Conservation (phyloP, 1,140 invertebrate species). For the Probaryconus sp. region DNA sequence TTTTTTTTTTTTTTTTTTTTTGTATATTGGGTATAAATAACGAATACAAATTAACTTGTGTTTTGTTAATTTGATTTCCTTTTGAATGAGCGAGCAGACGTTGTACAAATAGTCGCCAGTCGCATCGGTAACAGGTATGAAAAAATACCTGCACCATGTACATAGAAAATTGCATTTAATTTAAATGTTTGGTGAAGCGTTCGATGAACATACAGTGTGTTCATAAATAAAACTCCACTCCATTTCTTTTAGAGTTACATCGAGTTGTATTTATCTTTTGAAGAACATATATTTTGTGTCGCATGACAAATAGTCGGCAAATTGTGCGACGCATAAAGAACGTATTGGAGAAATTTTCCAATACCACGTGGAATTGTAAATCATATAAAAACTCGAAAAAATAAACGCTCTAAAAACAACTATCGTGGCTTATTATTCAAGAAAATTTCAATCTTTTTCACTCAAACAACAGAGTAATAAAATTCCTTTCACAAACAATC, state of each 20-base stretch:
- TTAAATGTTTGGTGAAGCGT: conserved; percentile 43
- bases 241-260: conserved; percentile 17
- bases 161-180: conserved; percentile 47
- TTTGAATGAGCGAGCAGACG: conserved; percentile 7
- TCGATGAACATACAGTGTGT: conserved; percentile 13
- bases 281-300: neutral
- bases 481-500: no score
- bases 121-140: conserved; percentile 21
- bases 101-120: conserved; percentile 24
- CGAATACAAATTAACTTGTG: conserved; percentile 25
- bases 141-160: conserved; percentile 24
- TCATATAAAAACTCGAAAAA: neutral
- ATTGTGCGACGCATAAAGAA: neutral
- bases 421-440: conserved; percentile 8
- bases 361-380: conserved; percentile 2
- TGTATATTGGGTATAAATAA: conserved; percentile 14
- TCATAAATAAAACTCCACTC: conserved; percentile 27
- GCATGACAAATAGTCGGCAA: conserved; percentile 1
- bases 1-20: no score
- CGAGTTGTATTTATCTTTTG: conserved; percentile 4
- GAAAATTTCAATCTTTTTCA: no score
- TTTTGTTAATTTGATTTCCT: conserved; percentile 37
- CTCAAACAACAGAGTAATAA: no score
- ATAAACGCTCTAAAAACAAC: conserved; percentile 5
- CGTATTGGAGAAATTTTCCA: neutral